phyloP scores from a whole-genome alignment of 1,140 invertebrate genomes.

The Achatina immaculata region DNA sequence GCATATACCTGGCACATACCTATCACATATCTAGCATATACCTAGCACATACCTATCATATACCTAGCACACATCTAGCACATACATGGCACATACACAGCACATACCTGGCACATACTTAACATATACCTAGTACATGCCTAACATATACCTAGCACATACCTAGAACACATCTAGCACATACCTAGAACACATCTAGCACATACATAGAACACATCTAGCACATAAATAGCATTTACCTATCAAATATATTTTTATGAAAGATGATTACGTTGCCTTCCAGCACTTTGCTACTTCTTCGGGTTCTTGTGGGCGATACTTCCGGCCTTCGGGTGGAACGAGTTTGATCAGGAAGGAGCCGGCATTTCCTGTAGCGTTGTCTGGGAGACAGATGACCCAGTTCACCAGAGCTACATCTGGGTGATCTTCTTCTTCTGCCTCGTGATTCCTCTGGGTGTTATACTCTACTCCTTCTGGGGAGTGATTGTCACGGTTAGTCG shows the following conservation, averaged over 20 bases:
- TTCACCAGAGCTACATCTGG: conserved; percentile 47
- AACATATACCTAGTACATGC: not conserved
- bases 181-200: not conserved
- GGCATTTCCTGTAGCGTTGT: conserved; percentile 53
- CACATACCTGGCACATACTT: not conserved
- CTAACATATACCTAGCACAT: not conserved
- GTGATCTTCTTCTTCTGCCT: conserved; percentile 54
- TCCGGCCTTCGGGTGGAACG: conserved; percentile 56
- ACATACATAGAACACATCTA: not conserved
- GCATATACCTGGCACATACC: not conserved
- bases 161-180: not conserved
- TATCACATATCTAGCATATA: not conserved
- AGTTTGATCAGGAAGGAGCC: conserved; percentile 50
- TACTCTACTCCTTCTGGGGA: conserved; percentile 49
- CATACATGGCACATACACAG: not conserved
- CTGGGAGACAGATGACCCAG: conserved; percentile 44
- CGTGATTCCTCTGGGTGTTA: conserved; percentile 47
- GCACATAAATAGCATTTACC: too few species aligned
- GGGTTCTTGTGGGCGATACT: conserved; percentile 50
- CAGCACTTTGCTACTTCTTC: conserved; percentile 38
- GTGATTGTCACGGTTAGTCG: conserved; percentile 55
- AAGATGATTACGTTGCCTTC: not conserved
- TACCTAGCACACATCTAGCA: not conserved
- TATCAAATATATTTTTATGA: too few species aligned
- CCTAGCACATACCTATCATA: not conserved